Conservation (phyloP, 2,113 vertebrate genomes). For the Proterorhinus semilunaris region DNA sequence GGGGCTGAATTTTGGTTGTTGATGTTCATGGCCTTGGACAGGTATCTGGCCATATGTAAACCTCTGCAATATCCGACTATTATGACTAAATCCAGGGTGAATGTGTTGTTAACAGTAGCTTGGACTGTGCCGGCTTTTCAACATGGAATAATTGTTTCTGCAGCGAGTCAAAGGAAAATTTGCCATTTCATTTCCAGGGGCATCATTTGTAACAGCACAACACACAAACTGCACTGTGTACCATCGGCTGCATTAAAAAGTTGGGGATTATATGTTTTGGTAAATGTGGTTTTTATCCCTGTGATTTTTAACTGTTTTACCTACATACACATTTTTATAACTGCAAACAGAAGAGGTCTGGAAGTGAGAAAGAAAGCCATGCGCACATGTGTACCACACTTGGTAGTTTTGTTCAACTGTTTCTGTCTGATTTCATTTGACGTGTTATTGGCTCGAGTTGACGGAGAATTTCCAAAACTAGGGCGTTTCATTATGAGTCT, state of each 20-base stretch:
- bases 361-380: slow-evolving; percentile 29
- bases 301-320: slow-evolving; percentile 38
- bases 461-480: not conserved
- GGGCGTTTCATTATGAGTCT: not conserved
- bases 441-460: not conserved
- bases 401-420: not conserved
- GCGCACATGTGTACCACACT: slow-evolving; percentile 45
- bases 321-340: slow-evolving; percentile 28
- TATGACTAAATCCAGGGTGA: slow-evolving; percentile 17
- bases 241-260: not conserved
- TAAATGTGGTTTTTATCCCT: not conserved
- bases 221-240: slow-evolving; percentile 25
- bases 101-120: not conserved
- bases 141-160: not conserved
- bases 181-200: slow-evolving; percentile 15
- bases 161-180: not conserved
- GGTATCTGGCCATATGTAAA: slow-evolving; percentile 42
- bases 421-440: not conserved
- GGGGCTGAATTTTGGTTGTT: slow-evolving; percentile 15
- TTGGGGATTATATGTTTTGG: slow-evolving; percentile 4
- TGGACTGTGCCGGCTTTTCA: slow-evolving; percentile 14
- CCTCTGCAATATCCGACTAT: slow-evolving; percentile 23
- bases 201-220: slow-evolving; percentile 26
- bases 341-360: not conserved
- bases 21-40: slow-evolving; percentile 34